A percentile compares a stretch with the other conserved stretches of the same genome.
These are phyloP conservation scores for Bombus terrestris DNA, from an alignment of 1,140 invertebrate species.

Conservation along the genomic window DNA sequence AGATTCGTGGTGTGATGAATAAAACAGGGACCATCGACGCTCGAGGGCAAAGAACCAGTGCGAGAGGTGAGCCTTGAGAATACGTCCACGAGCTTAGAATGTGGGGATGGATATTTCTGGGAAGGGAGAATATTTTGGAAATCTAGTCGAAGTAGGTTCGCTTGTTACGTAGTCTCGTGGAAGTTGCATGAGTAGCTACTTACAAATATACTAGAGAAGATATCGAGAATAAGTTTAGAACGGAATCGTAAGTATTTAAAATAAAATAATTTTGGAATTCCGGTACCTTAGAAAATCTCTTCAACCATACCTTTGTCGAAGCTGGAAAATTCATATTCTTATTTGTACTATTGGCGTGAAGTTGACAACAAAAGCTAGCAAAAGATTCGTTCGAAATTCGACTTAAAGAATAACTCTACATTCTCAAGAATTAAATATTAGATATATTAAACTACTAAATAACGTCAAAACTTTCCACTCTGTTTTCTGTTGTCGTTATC, in stretches of 20 bases:
- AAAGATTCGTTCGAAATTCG: too few relatives aligned
- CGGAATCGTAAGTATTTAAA: too few relatives aligned
- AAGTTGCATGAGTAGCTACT: too few relatives aligned
- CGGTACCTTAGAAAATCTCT: too few relatives aligned
- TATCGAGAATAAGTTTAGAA: too few relatives aligned
- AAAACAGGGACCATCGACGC: conserved; percentile 30
- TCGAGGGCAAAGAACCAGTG: not conserved
- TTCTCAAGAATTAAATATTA: not conserved
- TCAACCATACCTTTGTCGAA: too few relatives aligned
- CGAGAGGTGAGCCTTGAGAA: not conserved
- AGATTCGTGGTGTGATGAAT: conserved; percentile 40
- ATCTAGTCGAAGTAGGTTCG: not conserved
- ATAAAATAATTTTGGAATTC: too few relatives aligned
- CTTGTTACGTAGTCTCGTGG: not conserved
- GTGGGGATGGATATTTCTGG: not conserved
- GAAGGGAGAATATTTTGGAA: not conserved
- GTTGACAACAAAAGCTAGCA: not conserved
- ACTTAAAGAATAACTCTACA: not conserved
- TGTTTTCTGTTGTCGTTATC: too few relatives aligned
- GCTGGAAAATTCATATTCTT: too few relatives aligned
- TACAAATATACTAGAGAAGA: too few relatives aligned
- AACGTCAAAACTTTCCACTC: not conserved
- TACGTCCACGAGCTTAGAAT: not conserved
- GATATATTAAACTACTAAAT: not conserved
- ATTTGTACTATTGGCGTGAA: too few relatives aligned